Base-by-base conservation (phyloP, 1,140 invertebrate genomes). In the Bombus haemorrhoidalis region DNA sequence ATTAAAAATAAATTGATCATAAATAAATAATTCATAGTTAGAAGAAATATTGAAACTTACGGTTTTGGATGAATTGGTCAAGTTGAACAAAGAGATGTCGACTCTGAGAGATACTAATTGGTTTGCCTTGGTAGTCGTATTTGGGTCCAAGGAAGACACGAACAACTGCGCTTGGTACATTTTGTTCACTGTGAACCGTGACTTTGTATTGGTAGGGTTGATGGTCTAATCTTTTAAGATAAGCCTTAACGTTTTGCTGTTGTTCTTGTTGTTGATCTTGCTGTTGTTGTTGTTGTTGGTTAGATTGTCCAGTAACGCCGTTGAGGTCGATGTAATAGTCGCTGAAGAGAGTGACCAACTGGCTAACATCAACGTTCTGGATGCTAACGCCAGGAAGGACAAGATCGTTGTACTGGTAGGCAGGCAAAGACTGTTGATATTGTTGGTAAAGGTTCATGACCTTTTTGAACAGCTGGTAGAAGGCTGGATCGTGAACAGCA, bases 11-110 rank as follows among this genome's bases (percentile, higher is more conserved):
- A 78, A 71, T 69, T 5, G 15, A 72, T 57, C 6, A 28, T 34
- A 69, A 57, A 12, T 37, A 3, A 6, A 47, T 59, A 13, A 76
- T 32, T 34, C 22, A 25, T 39, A 22, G 28, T 47, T 0, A 32
- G 25, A 39, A 12, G 28, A 37, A 28, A 13, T 4, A 59, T 66
- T 8, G 15, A 66, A 83, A 92, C 95, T 90, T 83, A 95, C 94
- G 93, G 80, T 96, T 95, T 90, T 96, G 96, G 53, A 96, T 90
- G 93, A 97, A 98, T 91, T 96, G 96, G 89, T 98, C 97, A 80
- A 97, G 93, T 93, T 97, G 96, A 73, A 97, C 95, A 95, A 97
- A 96, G 91, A 96, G 95, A 59, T 96, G 95, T 84, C 96, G 96
- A 90, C 96, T 96, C 86, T 96, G 94, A 83, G 97, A 96, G 69